phyloP scores from a whole-genome alignment of 2,888 invertebrate species.

The Acanthosoma haemorrhoidale region DNA sequence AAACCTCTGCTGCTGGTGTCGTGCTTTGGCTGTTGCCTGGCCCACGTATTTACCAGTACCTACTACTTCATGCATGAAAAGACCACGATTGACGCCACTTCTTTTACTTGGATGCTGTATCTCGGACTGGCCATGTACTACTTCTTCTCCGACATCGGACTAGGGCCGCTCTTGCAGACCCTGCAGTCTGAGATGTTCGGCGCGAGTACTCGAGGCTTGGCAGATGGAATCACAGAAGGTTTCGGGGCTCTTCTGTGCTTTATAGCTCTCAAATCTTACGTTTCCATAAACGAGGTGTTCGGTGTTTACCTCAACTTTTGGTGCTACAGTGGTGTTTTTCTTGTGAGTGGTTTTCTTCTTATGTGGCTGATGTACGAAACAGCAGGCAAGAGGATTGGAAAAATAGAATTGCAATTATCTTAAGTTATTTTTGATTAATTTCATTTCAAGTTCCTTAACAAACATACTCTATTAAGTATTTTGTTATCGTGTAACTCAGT shows the following conservation, averaged over 20 bases:
- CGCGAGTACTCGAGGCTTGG: conserved; percentile 39
- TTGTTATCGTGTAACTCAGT: no score
- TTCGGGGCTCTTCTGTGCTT: conserved; percentile 37
- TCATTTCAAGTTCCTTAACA: no score
- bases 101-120: conserved; percentile 34
- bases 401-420: no score
- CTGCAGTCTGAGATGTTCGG: conserved; percentile 41
- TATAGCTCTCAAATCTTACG: conserved; percentile 38
- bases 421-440: no score
- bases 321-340: conserved; percentile 34
- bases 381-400: conserved; percentile 40
- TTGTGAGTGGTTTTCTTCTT: conserved; percentile 36
- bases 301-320: conserved; percentile 39
- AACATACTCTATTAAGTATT: no score
- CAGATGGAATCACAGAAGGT: conserved; percentile 38
- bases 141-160: conserved; percentile 37
- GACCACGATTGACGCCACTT: conserved; percentile 23
- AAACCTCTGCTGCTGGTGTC: conserved; percentile 33
- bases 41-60: conserved; percentile 25
- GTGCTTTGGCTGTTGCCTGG: conserved; percentile 27
- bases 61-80: conserved; percentile 37
- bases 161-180: conserved; percentile 39
- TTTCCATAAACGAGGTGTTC: conserved; percentile 34
- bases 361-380: conserved; percentile 40
- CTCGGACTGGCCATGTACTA: conserved; percentile 34